Conservation (phyloP, 2,113 vertebrate species). For the Lagopus leucura region DNA sequence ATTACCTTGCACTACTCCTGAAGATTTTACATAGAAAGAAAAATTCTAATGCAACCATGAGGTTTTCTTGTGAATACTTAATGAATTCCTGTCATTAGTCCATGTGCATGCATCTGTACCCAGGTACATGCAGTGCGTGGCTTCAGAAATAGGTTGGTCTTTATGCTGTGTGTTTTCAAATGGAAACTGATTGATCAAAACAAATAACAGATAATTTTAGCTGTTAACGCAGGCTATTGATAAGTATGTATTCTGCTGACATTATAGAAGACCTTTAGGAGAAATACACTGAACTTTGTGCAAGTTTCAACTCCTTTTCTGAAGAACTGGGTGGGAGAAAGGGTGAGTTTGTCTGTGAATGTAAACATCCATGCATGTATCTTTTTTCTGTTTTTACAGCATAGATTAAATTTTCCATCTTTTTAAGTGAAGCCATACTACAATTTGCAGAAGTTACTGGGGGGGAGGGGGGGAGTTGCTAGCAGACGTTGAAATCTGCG, state of each 20-base stretch:
- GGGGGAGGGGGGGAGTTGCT: not conserved
- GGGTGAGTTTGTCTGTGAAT: not conserved
- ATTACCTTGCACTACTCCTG: not conserved
- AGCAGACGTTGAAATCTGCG: not conserved
- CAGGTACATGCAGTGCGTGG: rapidly evolving
- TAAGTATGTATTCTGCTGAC: not conserved
- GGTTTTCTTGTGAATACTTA: not conserved
- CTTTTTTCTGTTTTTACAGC: not conserved
- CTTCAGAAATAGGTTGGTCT: not conserved
- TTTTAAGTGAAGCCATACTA: not conserved
- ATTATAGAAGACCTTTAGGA: not conserved
- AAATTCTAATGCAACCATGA: not conserved
- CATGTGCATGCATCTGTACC: not conserved
- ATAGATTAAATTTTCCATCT: not conserved
- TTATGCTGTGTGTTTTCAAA: not conserved
- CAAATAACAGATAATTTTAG: not conserved
- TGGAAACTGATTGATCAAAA: not conserved
- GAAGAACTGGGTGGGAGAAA: not conserved
- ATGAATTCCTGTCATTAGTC: not conserved
- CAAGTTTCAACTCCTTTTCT: not conserved
- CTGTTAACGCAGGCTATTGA: not conserved
- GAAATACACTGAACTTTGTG: not conserved
- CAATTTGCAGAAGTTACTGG: not conserved
- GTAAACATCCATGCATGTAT: not conserved
- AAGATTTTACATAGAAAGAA: not conserved